phyloP scores from a whole-genome alignment of 2,888 invertebrate species.

The Lutraria lutraria region DNA sequence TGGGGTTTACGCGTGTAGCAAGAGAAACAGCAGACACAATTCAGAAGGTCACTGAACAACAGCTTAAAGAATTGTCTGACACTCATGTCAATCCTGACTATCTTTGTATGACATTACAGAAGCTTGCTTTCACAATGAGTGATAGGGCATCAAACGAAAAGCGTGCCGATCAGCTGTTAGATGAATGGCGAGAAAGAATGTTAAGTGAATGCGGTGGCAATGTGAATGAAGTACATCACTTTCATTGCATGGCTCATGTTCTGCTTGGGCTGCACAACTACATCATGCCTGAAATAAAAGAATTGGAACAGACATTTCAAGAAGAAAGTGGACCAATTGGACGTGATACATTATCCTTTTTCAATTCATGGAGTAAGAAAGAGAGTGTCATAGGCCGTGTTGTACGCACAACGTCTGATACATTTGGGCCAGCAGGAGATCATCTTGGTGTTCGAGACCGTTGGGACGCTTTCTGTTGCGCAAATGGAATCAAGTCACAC shows the following conservation, averaged over 20 bases:
- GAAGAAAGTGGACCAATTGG: not conserved
- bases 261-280: constrained; percentile 12
- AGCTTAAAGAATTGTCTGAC: not conserved
- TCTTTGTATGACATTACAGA: not conserved
- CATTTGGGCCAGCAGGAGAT: too few species aligned
- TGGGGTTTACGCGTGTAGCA: constrained; percentile 44
- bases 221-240: not conserved
- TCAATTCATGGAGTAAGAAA: not conserved
- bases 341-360: not conserved
- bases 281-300: not conserved
- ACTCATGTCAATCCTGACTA: not conserved
- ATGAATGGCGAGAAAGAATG: constrained; percentile 5
- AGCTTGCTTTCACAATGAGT: not conserved
- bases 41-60: not conserved
- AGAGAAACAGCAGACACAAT: constrained; percentile 6
- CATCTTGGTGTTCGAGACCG: too few species aligned
- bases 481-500: too few species aligned
- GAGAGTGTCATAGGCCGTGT: not conserved
- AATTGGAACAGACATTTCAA: not conserved
- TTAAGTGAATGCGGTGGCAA: not conserved
- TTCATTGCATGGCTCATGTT: constrained; percentile 28
- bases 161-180: not conserved
- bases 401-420: too few species aligned
- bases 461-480: too few species aligned
- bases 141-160: constrained; percentile 4